These are phyloP conservation scores for Sebastes hopkinsi DNA, from an alignment of 2,797 vertebrate species.

Conservation along the genomic window DNA sequence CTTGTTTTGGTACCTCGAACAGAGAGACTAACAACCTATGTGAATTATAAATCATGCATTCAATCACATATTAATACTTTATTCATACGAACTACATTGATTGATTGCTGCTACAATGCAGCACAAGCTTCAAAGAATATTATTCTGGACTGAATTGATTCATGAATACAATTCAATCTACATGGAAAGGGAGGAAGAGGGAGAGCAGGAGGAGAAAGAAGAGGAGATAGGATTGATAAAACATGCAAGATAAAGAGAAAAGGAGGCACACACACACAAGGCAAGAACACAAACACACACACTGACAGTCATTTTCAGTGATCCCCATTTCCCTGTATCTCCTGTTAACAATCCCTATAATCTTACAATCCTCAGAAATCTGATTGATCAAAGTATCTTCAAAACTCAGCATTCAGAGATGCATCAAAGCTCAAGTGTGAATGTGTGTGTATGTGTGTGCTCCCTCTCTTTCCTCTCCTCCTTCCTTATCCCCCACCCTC, in stretches of 20 bases:
- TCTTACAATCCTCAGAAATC: slow-evolving; percentile 51
- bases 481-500: neutral
- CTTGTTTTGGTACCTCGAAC: neutral
- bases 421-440: slow-evolving; percentile 18
- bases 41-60: slow-evolving; percentile 25
- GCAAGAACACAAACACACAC: neutral
- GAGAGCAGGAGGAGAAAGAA: neutral
- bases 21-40: neutral
- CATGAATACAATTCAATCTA: slow-evolving; percentile 15
- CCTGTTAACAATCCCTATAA: slow-evolving; percentile 38
- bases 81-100: slow-evolving; percentile 17
- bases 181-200: neutral
- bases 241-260: neutral
- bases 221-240: neutral
- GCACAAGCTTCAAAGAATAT: slow-evolving; percentile 18
- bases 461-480: neutral
- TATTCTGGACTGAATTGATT: neutral
- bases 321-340: slow-evolving; percentile 22
- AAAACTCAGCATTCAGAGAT: slow-evolving; percentile 26
- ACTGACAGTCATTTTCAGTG: slow-evolving; percentile 2
- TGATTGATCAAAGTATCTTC: slow-evolving; percentile 45
- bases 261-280: neutral
- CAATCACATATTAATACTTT: slow-evolving; percentile 5
- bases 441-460: neutral
- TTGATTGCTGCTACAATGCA: neutral